Conservation (phyloP, 2,888 invertebrate species). For the Cheilosia soror region DNA sequence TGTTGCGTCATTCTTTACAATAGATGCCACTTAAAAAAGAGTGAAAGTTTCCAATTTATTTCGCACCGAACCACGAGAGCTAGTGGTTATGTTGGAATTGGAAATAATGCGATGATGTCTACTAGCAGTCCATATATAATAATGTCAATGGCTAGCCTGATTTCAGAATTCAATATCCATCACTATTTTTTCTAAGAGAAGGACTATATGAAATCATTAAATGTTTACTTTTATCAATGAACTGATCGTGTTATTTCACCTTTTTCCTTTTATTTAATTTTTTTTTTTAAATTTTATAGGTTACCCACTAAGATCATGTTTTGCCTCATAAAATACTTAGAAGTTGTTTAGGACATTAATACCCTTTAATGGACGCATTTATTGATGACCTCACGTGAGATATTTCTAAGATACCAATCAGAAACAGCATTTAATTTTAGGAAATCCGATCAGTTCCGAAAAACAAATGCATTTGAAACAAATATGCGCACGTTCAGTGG, state of each 20-base stretch:
- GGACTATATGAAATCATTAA: background rate
- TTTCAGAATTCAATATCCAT: too few species aligned
- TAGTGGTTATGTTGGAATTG: too few species aligned
- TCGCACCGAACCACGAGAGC: too few species aligned
- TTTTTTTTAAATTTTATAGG: background rate
- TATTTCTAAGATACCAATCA: background rate
- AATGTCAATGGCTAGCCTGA: too few species aligned
- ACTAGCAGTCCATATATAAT: too few species aligned
- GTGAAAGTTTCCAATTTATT: too few species aligned
- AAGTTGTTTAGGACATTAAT: background rate
- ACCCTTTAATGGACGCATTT: background rate
- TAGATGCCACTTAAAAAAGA: too few species aligned
- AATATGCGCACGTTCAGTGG: slow-evolving; percentile 8
- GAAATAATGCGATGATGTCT: too few species aligned
- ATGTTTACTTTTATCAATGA: background rate
- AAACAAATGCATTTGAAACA: background rate
- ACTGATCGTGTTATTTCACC: too few species aligned
- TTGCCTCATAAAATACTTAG: slow-evolving; percentile 1
- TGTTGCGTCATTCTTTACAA: too few species aligned
- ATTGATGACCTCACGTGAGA: background rate
- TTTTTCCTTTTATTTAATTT: background rate
- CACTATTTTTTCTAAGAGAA: too few species aligned
- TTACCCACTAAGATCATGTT: background rate
- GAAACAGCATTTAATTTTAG: background rate
- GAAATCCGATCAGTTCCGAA: slow-evolving; percentile 11